phyloP scores from a whole-genome alignment of 2,113 vertebrate genomes.

The Irena cyanogastra region DNA sequence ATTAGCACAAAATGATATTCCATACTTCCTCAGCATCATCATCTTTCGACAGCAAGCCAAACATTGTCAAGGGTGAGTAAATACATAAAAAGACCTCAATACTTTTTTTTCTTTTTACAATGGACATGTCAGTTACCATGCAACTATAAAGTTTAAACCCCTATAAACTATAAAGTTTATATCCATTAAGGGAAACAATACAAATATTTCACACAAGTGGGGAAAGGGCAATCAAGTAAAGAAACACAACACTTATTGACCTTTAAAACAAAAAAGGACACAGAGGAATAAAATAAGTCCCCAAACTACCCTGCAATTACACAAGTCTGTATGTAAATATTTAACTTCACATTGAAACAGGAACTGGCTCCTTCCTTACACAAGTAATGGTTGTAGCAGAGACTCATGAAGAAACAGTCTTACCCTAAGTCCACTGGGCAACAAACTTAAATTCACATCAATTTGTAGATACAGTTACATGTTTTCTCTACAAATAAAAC shows the following conservation, averaged over 20 bases:
- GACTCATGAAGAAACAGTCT: not conserved
- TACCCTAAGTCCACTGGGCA: not conserved
- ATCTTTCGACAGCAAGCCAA: not conserved
- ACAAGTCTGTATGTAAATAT: not conserved
- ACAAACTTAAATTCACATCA: not conserved
- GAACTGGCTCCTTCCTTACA: not conserved
- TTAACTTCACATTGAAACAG: not conserved
- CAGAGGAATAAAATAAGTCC: not conserved
- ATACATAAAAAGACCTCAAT: not conserved
- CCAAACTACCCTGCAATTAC: not conserved
- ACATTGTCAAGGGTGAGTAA: not conserved
- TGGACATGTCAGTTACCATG: not conserved
- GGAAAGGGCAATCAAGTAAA: not conserved
- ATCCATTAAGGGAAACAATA: not conserved
- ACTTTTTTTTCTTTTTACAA: not conserved
- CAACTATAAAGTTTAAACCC: not conserved
- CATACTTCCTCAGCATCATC: not conserved
- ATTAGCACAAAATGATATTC: not conserved
- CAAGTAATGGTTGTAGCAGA: not conserved
- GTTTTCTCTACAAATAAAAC: not conserved
- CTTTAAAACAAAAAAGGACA: not conserved
- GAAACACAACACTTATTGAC: not conserved
- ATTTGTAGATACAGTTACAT: not conserved
- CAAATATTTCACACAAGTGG: not conserved
- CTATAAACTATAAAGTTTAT: not conserved